Evolutionary conservation across 2,113 vertebrate species (phyloP), one percentile per base, ranked within the genome.

Genomic region (Trogon surrucura): DNA sequence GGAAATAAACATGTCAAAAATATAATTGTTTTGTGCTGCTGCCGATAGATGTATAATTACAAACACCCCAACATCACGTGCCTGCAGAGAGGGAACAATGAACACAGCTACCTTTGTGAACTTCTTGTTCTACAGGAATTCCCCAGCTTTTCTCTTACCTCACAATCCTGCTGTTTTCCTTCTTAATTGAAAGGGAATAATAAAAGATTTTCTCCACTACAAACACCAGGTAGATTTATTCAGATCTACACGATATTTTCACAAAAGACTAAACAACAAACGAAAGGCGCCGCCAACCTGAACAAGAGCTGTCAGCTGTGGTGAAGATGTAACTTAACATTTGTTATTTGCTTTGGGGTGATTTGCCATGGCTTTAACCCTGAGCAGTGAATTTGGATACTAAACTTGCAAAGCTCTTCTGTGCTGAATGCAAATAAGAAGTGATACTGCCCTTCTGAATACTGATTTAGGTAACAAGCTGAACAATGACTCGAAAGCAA

Each of bases 1-100:
- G 60, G 91, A 94, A 95, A 93, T 62, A 90, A 88, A 92, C 44
- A 75, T 67, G 89, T 79, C 81, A 94, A 71, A 91, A 93, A 80
- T 88, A 53, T 32, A 94, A 95, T 94, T 60, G 62, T 80, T 93
- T 88, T 93, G 74, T 85, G 62, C 41, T 83, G 66, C 79, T 84
- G 87, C 47, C 0, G 34, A 12, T 60, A 45, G 74, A 60, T 60
- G 36, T 60, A 8, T 88, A 85, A 93, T 94, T 85, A 80, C 54
- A 88, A 78, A 54, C 51, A 32, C 34, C n/a, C 61, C 74, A 53
- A 0, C 60, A 32, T 72, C 50, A 32, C 9, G 7, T 64, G 51
- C 62, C 79, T 80, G 10, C 32, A 36, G 82, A 60, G 85, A 82
- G 57, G 44, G 27, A 80, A 56, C 19, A 56, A 32, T 6, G 21